Conservation (phyloP, 2,888 invertebrate species). For the Drosophila mayaguana region DNA sequence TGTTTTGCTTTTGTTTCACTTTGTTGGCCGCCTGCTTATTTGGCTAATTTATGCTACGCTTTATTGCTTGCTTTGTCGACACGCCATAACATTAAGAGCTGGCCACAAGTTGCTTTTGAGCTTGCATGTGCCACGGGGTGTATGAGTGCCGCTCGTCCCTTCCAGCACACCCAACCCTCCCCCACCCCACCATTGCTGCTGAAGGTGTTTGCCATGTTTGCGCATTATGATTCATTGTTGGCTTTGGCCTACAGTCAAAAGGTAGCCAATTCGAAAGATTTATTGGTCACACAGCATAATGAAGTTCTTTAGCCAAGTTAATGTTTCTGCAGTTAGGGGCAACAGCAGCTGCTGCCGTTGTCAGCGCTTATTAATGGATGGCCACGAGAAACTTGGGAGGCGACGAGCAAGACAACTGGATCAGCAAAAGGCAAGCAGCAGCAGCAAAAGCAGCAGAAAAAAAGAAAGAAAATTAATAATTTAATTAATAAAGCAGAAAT, state of each 20-base stretch:
- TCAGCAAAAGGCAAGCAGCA: not conserved
- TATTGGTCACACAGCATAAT: conserved; percentile 62
- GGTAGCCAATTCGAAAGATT: conserved; percentile 73
- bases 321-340: conserved; percentile 69
- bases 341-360: conserved; percentile 28
- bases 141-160: conserved; percentile 32
- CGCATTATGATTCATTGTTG: conserved; percentile 75
- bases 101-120: conserved; percentile 42
- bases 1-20: conserved; percentile 38
- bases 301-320: conserved; percentile 73
- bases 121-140: conserved; percentile 43
- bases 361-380: conserved; percentile 53
- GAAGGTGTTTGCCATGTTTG: conserved; percentile 44
- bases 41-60: conserved; percentile 77
- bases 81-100: conserved; percentile 71
- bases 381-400: not conserved
- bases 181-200: conserved; percentile 4
- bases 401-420: conserved; percentile 19
- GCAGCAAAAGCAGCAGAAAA: too few species aligned
- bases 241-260: conserved; percentile 61
- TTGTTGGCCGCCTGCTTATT: conserved; percentile 65
- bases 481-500: conserved; percentile 20
- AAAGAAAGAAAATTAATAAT: not conserved
- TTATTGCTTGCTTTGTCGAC: conserved; percentile 75
- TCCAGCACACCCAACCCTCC: not conserved